These are phyloP conservation scores for Mus spretus DNA, from an alignment of 2,797 vertebrate genomes.

Conservation along the genomic window DNA sequence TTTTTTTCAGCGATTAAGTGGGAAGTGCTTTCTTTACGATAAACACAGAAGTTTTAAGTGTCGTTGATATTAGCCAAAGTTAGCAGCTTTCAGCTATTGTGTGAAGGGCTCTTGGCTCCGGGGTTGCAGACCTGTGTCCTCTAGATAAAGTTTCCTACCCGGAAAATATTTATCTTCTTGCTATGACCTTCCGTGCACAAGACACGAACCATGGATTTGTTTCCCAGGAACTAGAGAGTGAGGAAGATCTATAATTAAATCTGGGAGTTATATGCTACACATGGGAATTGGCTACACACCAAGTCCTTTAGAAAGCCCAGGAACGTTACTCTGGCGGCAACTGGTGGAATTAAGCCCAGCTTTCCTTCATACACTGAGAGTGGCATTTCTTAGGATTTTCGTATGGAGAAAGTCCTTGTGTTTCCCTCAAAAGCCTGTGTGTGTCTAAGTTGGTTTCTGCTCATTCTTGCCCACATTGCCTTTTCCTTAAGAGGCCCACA, in stretches of 20 bases:
- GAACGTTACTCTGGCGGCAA: conserved; percentile 78
- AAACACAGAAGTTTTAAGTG: conserved; percentile 81
- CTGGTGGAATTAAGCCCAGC: conserved; percentile 65
- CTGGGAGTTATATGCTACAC: conserved; percentile 88
- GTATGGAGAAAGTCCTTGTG: neutral
- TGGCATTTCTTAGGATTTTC: neutral
- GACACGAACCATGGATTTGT: conserved; percentile 89
- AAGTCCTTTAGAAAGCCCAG: conserved; percentile 82
- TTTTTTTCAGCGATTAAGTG: conserved; percentile 64
- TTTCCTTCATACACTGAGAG: conserved; percentile 21
- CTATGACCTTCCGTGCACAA: conserved; percentile 89
- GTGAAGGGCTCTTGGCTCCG: conserved; percentile 81
- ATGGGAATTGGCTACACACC: conserved; percentile 87
- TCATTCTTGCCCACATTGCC: neutral
- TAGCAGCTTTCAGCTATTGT: conserved; percentile 75
- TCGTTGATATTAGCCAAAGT: conserved; percentile 69
- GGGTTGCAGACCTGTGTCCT: conserved; percentile 88
- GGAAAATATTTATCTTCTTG: conserved; percentile 88
- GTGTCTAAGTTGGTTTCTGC: neutral
- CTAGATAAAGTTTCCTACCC: conserved; percentile 88
- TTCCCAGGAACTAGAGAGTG: conserved; percentile 90
- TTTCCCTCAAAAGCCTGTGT: neutral
- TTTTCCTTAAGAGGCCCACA: accelerated
- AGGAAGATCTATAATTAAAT: conserved; percentile 92
- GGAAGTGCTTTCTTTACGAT: conserved; percentile 77